Evolutionary conservation across 2,888 invertebrate species (phyloP).

Genomic region (Apodemia zela): DNA sequence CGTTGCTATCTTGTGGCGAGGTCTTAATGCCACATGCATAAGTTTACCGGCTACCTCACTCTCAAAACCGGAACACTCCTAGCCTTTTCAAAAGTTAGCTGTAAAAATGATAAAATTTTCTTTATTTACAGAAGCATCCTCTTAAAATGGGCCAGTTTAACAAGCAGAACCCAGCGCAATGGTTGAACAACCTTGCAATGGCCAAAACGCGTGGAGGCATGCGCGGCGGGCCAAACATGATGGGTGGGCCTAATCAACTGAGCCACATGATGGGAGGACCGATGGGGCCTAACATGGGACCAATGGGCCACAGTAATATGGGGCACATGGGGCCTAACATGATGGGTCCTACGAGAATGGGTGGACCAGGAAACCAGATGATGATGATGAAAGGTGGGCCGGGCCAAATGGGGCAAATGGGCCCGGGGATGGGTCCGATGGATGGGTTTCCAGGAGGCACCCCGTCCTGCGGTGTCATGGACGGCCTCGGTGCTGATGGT

Average conservation of each 20-base stretch:
- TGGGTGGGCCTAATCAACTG: slow-evolving; percentile 75
- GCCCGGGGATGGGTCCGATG: slow-evolving; percentile 70
- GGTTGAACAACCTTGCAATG: slow-evolving; percentile 89
- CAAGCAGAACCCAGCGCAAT: slow-evolving; percentile 90
- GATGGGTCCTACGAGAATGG: slow-evolving; percentile 74
- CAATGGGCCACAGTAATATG: slow-evolving; percentile 70
- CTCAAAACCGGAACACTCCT: too few relatives aligned
- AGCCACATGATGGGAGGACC: slow-evolving; percentile 76
- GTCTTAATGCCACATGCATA: too few relatives aligned
- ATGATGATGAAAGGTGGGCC: slow-evolving; percentile 77
- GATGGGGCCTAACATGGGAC: slow-evolving; percentile 71
- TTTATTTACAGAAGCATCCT: slow-evolving; percentile 88
- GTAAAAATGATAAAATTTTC: background rate
- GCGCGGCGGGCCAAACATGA: slow-evolving; percentile 76
- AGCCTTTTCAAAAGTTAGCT: background rate
- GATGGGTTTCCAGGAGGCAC: slow-evolving; percentile 46
- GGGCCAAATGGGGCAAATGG: slow-evolving; percentile 72
- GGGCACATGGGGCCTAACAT: slow-evolving; percentile 74
- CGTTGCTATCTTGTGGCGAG: too few relatives aligned
- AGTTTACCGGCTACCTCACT: too few relatives aligned
- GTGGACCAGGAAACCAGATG: slow-evolving; percentile 68
- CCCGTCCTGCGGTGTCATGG: slow-evolving; percentile 81
- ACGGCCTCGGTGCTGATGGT: slow-evolving; percentile 81
- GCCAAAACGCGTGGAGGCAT: slow-evolving; percentile 85
- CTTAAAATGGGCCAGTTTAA: slow-evolving; percentile 93